Base-by-base conservation (phyloP, 2,888 invertebrate genomes). In the Elegia similella region DNA sequence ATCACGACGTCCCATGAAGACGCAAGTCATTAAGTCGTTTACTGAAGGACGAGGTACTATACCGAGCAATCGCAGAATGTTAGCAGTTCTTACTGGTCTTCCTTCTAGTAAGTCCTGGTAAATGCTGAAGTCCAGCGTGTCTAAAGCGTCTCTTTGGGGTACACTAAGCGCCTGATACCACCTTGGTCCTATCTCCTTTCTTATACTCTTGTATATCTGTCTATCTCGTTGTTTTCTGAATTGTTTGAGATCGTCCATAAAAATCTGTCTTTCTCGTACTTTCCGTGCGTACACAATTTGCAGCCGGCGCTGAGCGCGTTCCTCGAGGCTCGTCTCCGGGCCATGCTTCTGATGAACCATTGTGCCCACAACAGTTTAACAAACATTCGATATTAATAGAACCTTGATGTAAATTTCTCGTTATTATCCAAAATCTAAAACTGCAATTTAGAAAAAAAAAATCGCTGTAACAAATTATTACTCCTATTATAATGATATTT, bases 91-190 rank as follows among this genome's bases (percentile, higher is more conserved):
- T 1, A 65, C 23, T 0, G 91, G 88, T 1, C 76, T 75, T 0
- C 83, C 86, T 75, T 87, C 86, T 0, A 90, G 63, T 53, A 86
- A 46, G 57, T 92, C 91, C 71, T 88, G 81, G 59, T 88, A 82
- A 42, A 91, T 86, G 3, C 75, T 68, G 30, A 60, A 55, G 48
- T 75, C 68, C 59, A 92, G 68, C 0, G 64, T 65, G 55, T 89
- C 84, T 47, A 91, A 69, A 2, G 85, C 80, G 6, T 56, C 52
- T 62, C 82, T 76, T 69, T 92, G 91, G 3, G 70, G 70, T 2
- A 78, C 84, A 62, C 90, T 88, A 7, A 91, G 76, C 1, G 82
- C 80, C 65, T 90, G 88, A 59, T 88, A 86, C 91, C 91, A 92
- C 8, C 61, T 73, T 0, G 91, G 89, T 1, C 90, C 91, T 7